Base-by-base conservation (phyloP, 2,888 invertebrate genomes). In the Apodemia zela region DNA sequence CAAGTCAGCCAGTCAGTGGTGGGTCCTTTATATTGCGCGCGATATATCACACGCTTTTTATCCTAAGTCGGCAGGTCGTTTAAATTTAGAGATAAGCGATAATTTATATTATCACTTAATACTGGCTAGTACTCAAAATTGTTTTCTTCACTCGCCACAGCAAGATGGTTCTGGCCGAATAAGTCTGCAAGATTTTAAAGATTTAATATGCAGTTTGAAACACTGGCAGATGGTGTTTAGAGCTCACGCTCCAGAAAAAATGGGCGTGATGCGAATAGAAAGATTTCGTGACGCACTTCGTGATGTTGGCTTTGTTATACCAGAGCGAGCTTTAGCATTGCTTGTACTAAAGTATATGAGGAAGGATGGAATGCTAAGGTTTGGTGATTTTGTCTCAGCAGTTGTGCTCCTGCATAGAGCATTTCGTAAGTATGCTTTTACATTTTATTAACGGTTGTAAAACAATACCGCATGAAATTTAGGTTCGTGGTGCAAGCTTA, bases 371-470 rank as follows among this genome's bases (percentile, higher is more conserved):
- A 98, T 97, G 64, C 92, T 98, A 58, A 92, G 98, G 71, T 97
- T 98, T 77, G 98, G 98, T 11, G 98, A 98, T 83, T 98, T 98
- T 80, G 97, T 98, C 2, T 96, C 97, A 0, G 96, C 97, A 57
- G 96, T 98, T 73, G 92, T 98, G 74, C 97, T 97, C 80, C 92
- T 98, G 66, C 97, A 96, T 71, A 95, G 97, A 62, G 97, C 97
- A 18, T 98, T 98, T 81, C 95, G 97, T 96, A 92, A 94, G 94
- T 79, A 21, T 51, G 5, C 0, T 51, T 51, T 21, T n/a, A n/a
- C n/a, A n/a, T 18, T 17, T 47, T 4, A 6, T 3, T 29, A 29
- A n/a, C n/a, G n/a, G n/a, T n/a, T n/a, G 25, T 25, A 25, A 25
- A 3, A 25, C 4, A 25, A 25, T 25, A 25, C 25, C 4, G 25